These are phyloP conservation scores for Psylliodes chrysocephalus DNA, from an alignment of 2,888 invertebrate species.

Conservation along the genomic window DNA sequence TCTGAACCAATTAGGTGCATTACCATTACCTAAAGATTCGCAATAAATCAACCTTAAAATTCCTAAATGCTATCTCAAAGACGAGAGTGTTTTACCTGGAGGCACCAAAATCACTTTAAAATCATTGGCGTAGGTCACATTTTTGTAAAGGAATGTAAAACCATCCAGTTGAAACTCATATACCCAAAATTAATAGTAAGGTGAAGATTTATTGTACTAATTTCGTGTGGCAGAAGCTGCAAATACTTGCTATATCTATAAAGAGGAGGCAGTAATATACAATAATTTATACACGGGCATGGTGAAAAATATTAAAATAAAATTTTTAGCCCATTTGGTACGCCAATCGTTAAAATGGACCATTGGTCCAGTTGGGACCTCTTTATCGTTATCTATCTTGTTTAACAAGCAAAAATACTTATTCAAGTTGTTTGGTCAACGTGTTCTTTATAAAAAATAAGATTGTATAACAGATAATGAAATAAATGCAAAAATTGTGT, in stretches of 20 bases:
- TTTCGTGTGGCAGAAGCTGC: no score
- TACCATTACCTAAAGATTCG: neutral
- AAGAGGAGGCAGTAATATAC: no score
- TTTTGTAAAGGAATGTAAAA: no score
- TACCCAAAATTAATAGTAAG: no score
- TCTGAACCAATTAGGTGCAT: neutral
- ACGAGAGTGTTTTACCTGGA: slow-evolving; percentile 1
- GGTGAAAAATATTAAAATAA: no score
- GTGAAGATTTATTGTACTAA: no score
- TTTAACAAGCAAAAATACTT: slow-evolving; percentile 42
- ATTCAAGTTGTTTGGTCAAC: slow-evolving; percentile 23
- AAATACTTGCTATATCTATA: no score
- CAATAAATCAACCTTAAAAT: neutral
- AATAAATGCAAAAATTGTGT: slow-evolving; percentile 14
- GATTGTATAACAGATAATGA: neutral
- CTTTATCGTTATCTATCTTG: slow-evolving; percentile 34
- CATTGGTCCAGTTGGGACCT: slow-evolving; percentile 21
- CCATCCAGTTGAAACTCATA: no score
- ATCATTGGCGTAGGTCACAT: no score
- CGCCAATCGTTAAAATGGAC: neutral
- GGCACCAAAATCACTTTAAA: neutral
- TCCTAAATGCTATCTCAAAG: neutral
- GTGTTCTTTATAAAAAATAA: slow-evolving; percentile 19
- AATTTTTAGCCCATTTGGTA: neutral
- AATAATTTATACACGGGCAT: no score